Conservation (phyloP, 1,140 invertebrate genomes). For the Wasmannia auropunctata region DNA sequence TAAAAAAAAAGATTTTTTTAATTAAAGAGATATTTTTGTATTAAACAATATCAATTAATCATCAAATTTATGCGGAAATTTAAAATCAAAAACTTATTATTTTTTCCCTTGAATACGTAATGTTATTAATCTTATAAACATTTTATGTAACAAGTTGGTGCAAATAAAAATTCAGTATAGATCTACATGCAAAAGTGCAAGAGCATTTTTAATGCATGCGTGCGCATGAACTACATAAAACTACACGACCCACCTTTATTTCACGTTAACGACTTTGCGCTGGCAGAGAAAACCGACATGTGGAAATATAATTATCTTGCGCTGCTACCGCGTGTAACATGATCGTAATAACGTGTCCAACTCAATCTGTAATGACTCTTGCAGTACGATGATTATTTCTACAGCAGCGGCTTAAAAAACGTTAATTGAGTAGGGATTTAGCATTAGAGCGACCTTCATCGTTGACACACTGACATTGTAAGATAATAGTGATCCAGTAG, state of each 20-base stretch:
- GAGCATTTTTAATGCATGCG: neutral
- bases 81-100: neutral
- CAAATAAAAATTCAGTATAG: neutral
- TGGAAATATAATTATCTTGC: conserved; percentile 39
- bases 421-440: conserved; percentile 24
- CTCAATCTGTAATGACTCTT: conserved; percentile 21
- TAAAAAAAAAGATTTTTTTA: neutral
- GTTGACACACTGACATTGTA: conserved; percentile 33
- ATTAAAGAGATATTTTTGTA: neutral
- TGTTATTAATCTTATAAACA: neutral
- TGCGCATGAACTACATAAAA: neutral
- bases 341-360: conserved; percentile 34
- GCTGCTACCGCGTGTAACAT: neutral
- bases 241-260: conserved; percentile 1
- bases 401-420: conserved; percentile 1
- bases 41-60: neutral
- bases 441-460: conserved; percentile 28
- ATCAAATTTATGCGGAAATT: neutral
- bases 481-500: neutral
- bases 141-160: neutral
- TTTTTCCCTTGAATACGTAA: neutral
- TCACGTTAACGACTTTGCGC: neutral
- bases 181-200: neutral
- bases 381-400: conserved; percentile 13
- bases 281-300: neutral